Percentiles rank a stretch among this genome's conserved stretches.
Evolutionary conservation across 2,888 invertebrate genomes (phyloP).

Genomic region (Hydraecia micacea): DNA sequence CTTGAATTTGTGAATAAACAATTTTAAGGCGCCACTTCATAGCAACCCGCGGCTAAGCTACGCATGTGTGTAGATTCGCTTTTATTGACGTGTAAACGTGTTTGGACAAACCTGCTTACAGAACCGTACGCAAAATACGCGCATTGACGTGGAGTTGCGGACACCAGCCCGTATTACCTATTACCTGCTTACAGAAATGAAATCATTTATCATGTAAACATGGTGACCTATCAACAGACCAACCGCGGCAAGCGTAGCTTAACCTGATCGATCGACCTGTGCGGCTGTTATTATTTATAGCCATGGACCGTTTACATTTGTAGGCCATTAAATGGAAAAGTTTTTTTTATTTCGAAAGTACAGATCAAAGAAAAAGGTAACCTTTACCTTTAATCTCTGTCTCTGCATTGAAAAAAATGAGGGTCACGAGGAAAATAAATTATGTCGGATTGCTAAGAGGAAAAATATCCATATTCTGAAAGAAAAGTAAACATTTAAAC

Average conservation of each 20-base stretch:
- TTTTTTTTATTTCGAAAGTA: slow-evolving; percentile 1
- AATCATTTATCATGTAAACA: too few relatives aligned
- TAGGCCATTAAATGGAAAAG: not conserved
- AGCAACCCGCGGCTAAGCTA: too few relatives aligned
- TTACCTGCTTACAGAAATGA: too few relatives aligned
- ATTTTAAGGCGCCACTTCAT: not conserved
- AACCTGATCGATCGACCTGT: too few relatives aligned
- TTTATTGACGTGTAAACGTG: not conserved
- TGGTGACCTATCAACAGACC: too few relatives aligned
- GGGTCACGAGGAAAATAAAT: slow-evolving; percentile 4
- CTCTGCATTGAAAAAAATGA: not conserved
- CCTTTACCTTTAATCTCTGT: not conserved
- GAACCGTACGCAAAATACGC: too few relatives aligned
- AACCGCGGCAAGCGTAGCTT: too few relatives aligned
- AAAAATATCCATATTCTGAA: not conserved
- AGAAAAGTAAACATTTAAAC: not conserved
- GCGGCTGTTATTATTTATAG: too few relatives aligned
- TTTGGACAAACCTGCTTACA: too few relatives aligned
- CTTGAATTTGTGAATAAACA: not conserved
- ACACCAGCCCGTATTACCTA: too few relatives aligned
- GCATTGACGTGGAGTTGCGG: too few relatives aligned
- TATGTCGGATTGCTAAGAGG: not conserved
- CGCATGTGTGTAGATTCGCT: not conserved
- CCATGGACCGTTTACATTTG: not conserved
- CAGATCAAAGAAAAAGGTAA: slow-evolving; percentile 15